Conservation (phyloP, 2,888 invertebrate genomes). For the Drosophila meridiana region DNA sequence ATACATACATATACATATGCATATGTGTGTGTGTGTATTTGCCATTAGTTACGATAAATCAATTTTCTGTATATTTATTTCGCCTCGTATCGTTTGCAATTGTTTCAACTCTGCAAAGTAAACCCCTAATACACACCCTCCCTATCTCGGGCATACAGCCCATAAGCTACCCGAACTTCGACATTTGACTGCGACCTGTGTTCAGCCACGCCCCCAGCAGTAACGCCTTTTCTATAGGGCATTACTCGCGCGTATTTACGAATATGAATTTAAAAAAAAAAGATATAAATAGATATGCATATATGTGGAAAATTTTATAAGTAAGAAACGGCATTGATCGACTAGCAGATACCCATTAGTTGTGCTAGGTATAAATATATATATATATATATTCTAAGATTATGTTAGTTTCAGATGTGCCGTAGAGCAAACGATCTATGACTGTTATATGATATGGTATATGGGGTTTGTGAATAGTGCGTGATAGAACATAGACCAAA, state of each 20-base stretch:
- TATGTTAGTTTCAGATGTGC: not conserved
- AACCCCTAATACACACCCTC: not conserved
- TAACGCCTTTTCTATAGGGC: constrained; percentile 1
- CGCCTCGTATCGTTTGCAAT: constrained; percentile 46
- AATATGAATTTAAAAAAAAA: constrained; percentile 27
- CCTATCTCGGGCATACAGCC: not conserved
- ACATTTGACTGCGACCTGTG: not conserved
- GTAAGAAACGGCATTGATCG: not conserved
- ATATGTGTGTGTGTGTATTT: constrained; percentile 9
- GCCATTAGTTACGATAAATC: constrained; percentile 60
- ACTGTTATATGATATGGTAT: not conserved
- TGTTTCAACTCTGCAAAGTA: constrained; percentile 39
- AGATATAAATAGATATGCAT: constrained; percentile 5
- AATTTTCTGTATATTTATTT: constrained; percentile 59
- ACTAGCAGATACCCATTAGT: constrained; percentile 9
- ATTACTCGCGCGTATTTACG: constrained; percentile 20
- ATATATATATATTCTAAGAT: not conserved
- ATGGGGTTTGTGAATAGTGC: not conserved
- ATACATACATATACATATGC: not conserved
- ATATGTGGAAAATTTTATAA: not conserved
- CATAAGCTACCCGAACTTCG: not conserved
- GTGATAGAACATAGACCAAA: too few species aligned
- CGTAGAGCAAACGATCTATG: not conserved
- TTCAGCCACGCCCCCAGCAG: not conserved
- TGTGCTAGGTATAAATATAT: too few species aligned